Evolutionary conservation across 2,113 vertebrate species (phyloP).

Genomic region (Theropithecus gelada): DNA sequence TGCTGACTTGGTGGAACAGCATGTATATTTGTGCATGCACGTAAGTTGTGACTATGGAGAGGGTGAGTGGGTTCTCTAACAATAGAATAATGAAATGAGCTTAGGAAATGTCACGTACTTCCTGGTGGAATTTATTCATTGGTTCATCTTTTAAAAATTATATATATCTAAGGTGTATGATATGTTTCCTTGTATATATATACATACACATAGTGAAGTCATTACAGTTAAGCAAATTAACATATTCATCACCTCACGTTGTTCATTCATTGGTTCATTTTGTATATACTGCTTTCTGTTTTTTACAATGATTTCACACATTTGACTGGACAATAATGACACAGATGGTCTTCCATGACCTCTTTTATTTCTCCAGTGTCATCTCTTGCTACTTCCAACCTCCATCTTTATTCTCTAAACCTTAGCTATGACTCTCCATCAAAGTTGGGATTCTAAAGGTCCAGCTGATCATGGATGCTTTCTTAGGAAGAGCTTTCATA

Average conservation of each 20-base stretch:
- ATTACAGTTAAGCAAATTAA: neutral
- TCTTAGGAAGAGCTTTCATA: neutral
- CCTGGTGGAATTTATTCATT: neutral
- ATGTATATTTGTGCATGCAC: neutral
- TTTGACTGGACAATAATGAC: neutral
- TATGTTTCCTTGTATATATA: neutral
- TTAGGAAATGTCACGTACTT: neutral
- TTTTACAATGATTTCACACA: neutral
- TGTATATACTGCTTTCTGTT: neutral
- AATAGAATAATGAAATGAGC: neutral
- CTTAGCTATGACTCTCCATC: neutral
- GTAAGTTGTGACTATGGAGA: neutral
- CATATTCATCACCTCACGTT: neutral
- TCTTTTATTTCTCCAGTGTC: neutral
- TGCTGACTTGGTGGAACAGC: neutral
- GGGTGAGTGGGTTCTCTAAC: neutral
- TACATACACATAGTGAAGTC: neutral
- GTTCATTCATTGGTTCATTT: neutral
- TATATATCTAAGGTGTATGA: neutral
- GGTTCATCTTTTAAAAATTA: neutral
- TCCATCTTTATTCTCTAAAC: neutral
- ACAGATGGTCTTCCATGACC: neutral
- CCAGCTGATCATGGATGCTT: neutral
- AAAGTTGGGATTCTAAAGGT: neutral
- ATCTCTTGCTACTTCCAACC: neutral